phyloP scores from a whole-genome alignment of 92 coral and sea anemone genomes.

The Micromussa lordhowensis region DNA sequence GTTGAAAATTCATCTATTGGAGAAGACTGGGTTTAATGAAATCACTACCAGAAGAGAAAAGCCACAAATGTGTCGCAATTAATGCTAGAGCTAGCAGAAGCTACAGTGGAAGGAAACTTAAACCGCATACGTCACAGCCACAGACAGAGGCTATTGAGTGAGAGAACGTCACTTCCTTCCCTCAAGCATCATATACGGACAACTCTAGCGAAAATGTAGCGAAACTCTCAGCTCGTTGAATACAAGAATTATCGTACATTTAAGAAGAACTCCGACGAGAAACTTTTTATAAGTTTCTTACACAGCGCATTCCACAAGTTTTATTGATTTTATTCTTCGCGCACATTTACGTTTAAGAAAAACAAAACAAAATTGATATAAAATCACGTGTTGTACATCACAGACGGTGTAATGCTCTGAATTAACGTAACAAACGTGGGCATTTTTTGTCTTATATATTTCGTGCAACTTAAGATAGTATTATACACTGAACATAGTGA shows the following conservation, averaged over 20 bases:
- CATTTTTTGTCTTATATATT: background rate
- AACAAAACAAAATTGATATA: background rate
- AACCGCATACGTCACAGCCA: background rate
- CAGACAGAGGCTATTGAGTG: background rate
- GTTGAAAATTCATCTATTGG: background rate
- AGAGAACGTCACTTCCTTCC: no score
- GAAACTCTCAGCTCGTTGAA: background rate
- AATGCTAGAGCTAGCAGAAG: background rate
- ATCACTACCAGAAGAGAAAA: background rate
- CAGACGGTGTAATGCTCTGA: background rate
- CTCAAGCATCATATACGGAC: background rate
- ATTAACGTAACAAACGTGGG: background rate
- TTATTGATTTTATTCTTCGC: background rate
- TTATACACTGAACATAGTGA: background rate
- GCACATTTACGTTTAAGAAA: background rate
- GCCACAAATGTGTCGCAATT: background rate
- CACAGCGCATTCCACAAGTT: background rate
- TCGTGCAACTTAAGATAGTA: background rate
- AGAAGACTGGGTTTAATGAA: conserved; percentile 30
- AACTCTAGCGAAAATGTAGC: background rate
- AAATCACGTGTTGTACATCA: background rate
- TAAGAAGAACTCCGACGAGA: background rate
- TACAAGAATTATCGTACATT: background rate
- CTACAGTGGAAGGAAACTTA: background rate
- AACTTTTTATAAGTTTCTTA: background rate